These are phyloP conservation scores for human (Homo sapiens) DNA, from an alignment of 2,113 vertebrate species.

Conservation along the genomic window GRCh38 chr2:31009501-31010000, in stretches of 20 bases:
- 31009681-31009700: background rate
- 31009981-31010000: background rate
- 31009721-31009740: background rate
- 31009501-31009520: background rate
- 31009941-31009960: background rate
- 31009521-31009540: background rate
- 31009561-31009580: background rate
- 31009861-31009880: background rate
- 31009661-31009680: background rate
- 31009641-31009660: background rate
- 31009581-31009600: background rate
- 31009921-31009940: background rate
- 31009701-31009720: background rate
- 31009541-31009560: background rate
- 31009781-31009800: background rate
- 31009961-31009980: background rate
- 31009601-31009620: background rate
- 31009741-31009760: background rate
- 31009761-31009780: background rate
- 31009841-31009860: fast-evolving
- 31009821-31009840: background rate
- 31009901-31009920: background rate
- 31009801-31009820: background rate
- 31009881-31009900: too few relatives aligned
- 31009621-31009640: background rate